Evolutionary conservation across 2,113 vertebrate species (phyloP).

Genomic region (human (Homo sapiens)): DNA sequence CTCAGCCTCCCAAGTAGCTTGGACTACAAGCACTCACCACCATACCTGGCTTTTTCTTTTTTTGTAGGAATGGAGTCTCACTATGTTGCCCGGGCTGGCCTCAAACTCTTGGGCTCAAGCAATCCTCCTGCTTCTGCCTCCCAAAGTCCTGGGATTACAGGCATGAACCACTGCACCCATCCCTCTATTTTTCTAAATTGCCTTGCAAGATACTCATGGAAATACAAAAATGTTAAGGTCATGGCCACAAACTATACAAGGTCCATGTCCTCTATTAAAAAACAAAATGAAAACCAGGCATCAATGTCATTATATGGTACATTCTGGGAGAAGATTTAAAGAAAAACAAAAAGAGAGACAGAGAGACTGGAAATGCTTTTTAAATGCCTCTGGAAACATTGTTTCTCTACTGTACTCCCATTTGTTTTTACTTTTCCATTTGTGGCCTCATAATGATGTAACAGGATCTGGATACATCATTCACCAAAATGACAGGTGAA

Average conservation of each 20-base stretch:
- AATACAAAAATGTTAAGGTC: background rate
- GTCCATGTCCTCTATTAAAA: background rate
- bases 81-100: no score
- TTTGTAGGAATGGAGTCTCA: no score
- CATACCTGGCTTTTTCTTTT: no score
- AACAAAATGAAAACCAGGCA: background rate
- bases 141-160: no score
- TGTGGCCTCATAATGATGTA: background rate
- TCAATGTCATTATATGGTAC: background rate
- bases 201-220: background rate
- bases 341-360: background rate
- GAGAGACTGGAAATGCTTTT: background rate
- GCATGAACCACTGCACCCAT: no score
- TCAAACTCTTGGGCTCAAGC: no score
- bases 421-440: constrained; percentile 19
- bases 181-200: background rate
- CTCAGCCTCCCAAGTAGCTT: no score
- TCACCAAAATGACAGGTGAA: background rate
- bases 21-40: no score
- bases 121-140: no score
- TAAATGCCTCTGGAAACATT: background rate
- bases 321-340: background rate
- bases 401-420: constrained; percentile 5
- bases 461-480: background rate
- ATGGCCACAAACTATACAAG: background rate